Conservation (phyloP, 2,888 invertebrate species). For the Diplazon laetatorius region DNA sequence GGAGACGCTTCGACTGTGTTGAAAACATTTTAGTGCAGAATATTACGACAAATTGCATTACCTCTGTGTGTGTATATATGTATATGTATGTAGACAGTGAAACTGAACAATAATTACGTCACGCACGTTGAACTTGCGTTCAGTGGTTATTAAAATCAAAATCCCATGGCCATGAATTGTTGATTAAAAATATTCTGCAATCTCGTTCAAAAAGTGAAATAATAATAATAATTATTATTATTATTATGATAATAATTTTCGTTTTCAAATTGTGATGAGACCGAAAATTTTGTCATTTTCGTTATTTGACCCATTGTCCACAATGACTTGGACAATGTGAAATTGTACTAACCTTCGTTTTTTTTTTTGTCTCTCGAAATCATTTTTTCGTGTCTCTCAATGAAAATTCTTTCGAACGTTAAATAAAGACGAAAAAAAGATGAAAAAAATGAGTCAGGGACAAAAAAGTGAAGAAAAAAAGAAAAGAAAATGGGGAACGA, state of each 20-base stretch:
- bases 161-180: neutral
- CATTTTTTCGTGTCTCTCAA: constrained; percentile 5
- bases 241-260: neutral
- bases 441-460: too few species aligned
- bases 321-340: too few species aligned
- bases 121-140: neutral
- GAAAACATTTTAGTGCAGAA: neutral
- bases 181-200: neutral
- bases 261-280: neutral
- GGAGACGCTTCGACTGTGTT: neutral
- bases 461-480: too few species aligned
- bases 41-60: neutral
- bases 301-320: too few species aligned
- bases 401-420: neutral
- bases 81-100: neutral
- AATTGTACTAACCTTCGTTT: too few species aligned
- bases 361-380: neutral
- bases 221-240: too few species aligned
- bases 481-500: too few species aligned
- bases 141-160: neutral
- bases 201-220: too few species aligned
- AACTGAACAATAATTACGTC: neutral
- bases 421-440: too few species aligned
- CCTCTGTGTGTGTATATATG: too few species aligned
- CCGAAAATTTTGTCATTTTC: neutral